These are phyloP conservation scores for Ciona savignyi DNA, from an alignment of 23 tunicate genomes.

Conservation along the genomic window DNA sequence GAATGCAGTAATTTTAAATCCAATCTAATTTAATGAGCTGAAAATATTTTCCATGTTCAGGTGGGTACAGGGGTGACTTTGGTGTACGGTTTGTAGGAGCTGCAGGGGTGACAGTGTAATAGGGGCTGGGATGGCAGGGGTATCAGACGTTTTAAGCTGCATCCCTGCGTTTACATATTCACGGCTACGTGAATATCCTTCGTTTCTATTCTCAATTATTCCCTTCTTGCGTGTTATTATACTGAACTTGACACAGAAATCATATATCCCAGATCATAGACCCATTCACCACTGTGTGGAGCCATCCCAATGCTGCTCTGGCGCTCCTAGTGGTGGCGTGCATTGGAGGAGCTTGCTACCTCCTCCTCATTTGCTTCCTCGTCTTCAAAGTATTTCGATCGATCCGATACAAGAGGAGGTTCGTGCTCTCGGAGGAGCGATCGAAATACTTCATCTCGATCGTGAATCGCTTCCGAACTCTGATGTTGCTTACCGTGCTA, in stretches of 20 bases:
- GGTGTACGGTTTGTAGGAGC: slow-evolving; percentile 68
- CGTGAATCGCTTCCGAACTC: slow-evolving; percentile 37
- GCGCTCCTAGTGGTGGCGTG: slow-evolving; percentile 35
- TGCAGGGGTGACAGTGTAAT: background rate
- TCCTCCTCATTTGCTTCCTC: slow-evolving; percentile 44
- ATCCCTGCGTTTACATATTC: no score
- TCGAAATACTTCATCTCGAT: slow-evolving; percentile 26
- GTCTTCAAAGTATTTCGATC: slow-evolving; percentile 65
- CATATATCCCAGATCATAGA: slow-evolving; percentile 46
- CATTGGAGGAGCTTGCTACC: slow-evolving; percentile 37
- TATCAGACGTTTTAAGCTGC: no score
- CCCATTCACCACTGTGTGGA: slow-evolving; percentile 75
- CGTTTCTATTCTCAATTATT: no score
- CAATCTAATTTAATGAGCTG: no score
- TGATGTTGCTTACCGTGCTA: slow-evolving; percentile 48
- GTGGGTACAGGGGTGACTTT: no score
- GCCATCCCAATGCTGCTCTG: slow-evolving; percentile 50
- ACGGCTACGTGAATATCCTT: no score
- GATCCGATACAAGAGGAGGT: slow-evolving; percentile 56
- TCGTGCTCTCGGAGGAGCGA: slow-evolving; percentile 30
- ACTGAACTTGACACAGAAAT: no score
- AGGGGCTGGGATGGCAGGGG: background rate
- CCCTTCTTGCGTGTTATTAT: no score
- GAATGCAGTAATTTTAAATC: no score
- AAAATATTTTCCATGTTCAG: no score